phyloP scores from a whole-genome alignment of 2,797 vertebrate genomes.

The Cyclura pinguis region DNA sequence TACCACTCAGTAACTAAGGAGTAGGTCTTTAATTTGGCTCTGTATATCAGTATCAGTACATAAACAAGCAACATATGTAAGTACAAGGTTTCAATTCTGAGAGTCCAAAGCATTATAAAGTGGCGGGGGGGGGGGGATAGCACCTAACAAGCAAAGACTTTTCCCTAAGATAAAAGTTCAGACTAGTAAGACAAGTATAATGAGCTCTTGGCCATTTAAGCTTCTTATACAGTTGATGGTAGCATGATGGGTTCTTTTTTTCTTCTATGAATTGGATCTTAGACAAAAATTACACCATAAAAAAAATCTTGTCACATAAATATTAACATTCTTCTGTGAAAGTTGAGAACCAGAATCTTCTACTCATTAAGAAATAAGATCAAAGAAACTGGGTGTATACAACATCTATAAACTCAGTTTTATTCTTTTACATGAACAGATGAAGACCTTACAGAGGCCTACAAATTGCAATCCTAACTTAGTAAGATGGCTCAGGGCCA shows the following conservation, averaged over 20 bases:
- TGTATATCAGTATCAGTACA: background rate
- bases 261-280: constrained; percentile 49
- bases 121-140: background rate
- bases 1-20: background rate
- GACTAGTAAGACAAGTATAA: background rate
- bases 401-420: constrained; percentile 46
- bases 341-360: constrained; percentile 52
- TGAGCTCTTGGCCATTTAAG: background rate
- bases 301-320: constrained; percentile 52
- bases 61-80: background rate
- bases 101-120: background rate
- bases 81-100: background rate
- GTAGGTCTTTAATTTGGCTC: background rate
- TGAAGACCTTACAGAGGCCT: background rate
- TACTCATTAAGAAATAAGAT: constrained; percentile 35
- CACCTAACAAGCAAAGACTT: background rate
- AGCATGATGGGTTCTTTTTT: background rate
- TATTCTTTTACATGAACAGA: constrained; percentile 43
- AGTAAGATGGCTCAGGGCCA: no score
- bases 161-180: background rate
- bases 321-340: constrained; percentile 51
- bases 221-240: constrained; percentile 34
- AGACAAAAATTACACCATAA: constrained; percentile 53
- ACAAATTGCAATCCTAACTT: background rate
- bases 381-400: constrained; percentile 53